A percentile compares a stretch with the other conserved stretches of the same genome.
Conservation (phyloP, 1,140 invertebrate species). For the Drosophila mojavensis region DNA sequence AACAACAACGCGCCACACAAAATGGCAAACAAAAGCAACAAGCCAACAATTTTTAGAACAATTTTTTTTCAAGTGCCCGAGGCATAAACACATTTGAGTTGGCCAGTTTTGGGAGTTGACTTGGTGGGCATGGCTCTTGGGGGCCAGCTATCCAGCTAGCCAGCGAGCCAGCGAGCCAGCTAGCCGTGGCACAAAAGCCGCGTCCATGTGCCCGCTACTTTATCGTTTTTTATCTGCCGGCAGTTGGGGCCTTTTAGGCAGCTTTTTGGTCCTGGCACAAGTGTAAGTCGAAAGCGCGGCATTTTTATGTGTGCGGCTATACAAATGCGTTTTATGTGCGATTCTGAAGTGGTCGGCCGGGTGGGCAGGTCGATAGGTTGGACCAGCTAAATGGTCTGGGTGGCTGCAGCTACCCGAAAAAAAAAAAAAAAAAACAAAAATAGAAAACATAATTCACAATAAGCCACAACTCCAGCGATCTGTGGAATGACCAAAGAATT, state of each 20-base stretch:
- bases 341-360: slow-evolving; percentile 32
- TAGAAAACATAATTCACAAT: slow-evolving; percentile 24
- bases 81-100: slow-evolving; percentile 62
- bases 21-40: slow-evolving; percentile 80
- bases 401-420: background rate
- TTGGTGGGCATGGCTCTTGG: background rate
- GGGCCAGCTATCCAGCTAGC: too few relatives aligned
- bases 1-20: slow-evolving; percentile 55
- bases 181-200: slow-evolving; percentile 11
- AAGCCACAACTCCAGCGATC: slow-evolving; percentile 21
- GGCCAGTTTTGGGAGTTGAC: slow-evolving; percentile 23
- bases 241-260: slow-evolving; percentile 55
- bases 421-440: too few relatives aligned
- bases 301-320: slow-evolving; percentile 41
- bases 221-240: slow-evolving; percentile 55
- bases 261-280: slow-evolving; percentile 40
- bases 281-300: slow-evolving; percentile 49
- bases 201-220: slow-evolving; percentile 44
- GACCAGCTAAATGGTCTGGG: background rate
- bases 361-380: slow-evolving; percentile 5
- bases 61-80: slow-evolving; percentile 67
- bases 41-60: slow-evolving; percentile 80
- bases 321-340: slow-evolving; percentile 49
- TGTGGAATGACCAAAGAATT: slow-evolving; percentile 9
- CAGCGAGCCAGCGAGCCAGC: background rate